A percentile compares a stretch with the other conserved stretches of the same genome.
phyloP scores from a whole-genome alignment of 2,888 invertebrate genomes.

The Zootermopsis nevadensis region DNA sequence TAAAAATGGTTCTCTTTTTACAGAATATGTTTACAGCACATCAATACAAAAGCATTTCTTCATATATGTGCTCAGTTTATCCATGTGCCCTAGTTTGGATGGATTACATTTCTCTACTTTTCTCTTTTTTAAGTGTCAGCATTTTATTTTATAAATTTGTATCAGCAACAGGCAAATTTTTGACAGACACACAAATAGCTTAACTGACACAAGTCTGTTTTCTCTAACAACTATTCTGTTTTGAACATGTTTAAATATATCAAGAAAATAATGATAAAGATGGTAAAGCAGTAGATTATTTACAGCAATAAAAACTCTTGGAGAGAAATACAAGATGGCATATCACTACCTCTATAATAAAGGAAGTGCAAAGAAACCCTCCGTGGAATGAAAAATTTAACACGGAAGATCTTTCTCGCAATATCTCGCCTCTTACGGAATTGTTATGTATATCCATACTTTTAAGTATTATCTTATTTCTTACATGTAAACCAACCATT shows the following conservation, averaged over 20 bases:
- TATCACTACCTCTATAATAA: conserved; percentile 33
- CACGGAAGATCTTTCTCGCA: conserved; percentile 41
- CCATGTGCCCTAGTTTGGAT: conserved; percentile 21
- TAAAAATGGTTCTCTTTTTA: neutral
- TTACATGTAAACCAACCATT: conserved; percentile 47
- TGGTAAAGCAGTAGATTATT: conserved; percentile 48
- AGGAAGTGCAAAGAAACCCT: conserved; percentile 39
- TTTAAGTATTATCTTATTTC: conserved; percentile 47
- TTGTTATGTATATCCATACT: conserved; percentile 26
- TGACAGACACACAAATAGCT: conserved; percentile 46
- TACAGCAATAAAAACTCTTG: conserved; percentile 49
- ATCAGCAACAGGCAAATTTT: conserved; percentile 46
- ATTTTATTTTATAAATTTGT: conserved; percentile 42
- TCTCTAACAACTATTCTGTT: conserved; percentile 44
- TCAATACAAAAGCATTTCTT: neutral
- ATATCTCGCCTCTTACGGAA: conserved; percentile 39
- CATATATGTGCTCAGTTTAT: neutral
- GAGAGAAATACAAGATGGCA: conserved; percentile 45
- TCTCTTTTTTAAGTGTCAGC: conserved; percentile 45
- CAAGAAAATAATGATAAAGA: conserved; percentile 48
- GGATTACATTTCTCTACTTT: conserved; percentile 30
- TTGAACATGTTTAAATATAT: conserved; percentile 46
- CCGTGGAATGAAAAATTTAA: conserved; percentile 33
- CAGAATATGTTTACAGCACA: conserved; percentile 5
- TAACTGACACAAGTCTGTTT: conserved; percentile 42